Evolutionary conservation across 2,888 invertebrate species (phyloP).

Genomic region (Cistogaster globosa): DNA sequence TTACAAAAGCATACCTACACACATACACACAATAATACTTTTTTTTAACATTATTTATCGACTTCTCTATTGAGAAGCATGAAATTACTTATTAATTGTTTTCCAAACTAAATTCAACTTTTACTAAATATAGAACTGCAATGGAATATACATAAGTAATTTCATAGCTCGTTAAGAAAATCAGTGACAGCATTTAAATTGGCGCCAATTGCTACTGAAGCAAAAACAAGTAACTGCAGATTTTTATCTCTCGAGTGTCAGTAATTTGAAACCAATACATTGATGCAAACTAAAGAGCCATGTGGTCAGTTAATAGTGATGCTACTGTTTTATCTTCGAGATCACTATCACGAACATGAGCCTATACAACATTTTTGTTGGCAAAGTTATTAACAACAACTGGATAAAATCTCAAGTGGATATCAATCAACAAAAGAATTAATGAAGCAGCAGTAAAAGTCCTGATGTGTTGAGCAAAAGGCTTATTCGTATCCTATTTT

Average conservation of each 20-base stretch:
- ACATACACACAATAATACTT: no score
- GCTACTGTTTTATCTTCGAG: conserved; percentile 38
- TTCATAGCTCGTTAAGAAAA: conserved; percentile 68
- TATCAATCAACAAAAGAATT: conserved; percentile 60
- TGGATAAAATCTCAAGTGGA: conserved; percentile 67
- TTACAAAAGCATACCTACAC: no score
- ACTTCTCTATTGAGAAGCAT: no score
- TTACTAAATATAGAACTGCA: conserved; percentile 46
- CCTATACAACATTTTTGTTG: conserved; percentile 28
- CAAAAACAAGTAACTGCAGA: conserved; percentile 12
- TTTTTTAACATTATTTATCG: no score
- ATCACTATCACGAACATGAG: conserved; percentile 31
- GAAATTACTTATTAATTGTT: neutral
- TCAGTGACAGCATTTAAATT: conserved; percentile 26
- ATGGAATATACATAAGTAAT: conserved; percentile 62
- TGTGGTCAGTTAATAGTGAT: conserved; percentile 56
- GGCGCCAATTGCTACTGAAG: conserved; percentile 58
- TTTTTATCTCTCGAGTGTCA: conserved; percentile 1
- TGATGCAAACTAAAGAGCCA: conserved; percentile 43
- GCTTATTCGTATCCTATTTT: conserved; percentile 40
- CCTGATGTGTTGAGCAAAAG: conserved; percentile 22
- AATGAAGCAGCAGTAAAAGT: conserved; percentile 40
- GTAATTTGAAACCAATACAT: conserved; percentile 60
- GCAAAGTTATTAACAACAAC: conserved; percentile 33
- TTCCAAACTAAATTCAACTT: neutral